These are phyloP conservation scores for Scolopax bukidnonensis DNA, from an alignment of 2,797 vertebrate species.

Conservation along the genomic window DNA sequence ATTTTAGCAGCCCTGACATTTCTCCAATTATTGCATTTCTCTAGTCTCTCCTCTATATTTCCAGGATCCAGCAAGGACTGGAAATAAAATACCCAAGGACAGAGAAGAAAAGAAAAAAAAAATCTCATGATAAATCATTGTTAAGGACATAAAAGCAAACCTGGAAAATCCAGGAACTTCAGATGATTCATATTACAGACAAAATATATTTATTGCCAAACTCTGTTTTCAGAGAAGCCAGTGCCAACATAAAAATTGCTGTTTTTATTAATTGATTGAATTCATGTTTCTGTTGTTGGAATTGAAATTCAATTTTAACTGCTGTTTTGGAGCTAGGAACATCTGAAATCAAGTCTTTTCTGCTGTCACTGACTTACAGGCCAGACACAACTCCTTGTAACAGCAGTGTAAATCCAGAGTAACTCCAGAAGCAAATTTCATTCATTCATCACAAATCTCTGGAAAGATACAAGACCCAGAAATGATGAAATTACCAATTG, in stretches of 20 bases:
- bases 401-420: neutral
- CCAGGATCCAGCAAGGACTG: neutral
- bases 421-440: neutral
- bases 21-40: neutral
- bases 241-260: neutral
- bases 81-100: neutral
- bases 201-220: neutral
- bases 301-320: neutral
- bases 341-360: neutral
- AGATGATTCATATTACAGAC: neutral
- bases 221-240: neutral
- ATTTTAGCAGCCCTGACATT: slow-evolving; percentile 1
- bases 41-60: neutral
- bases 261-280: neutral
- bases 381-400: neutral
- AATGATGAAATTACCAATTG: neutral
- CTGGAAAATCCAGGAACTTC: neutral
- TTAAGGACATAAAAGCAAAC: neutral
- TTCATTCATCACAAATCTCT: neutral
- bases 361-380: neutral
- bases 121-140: neutral
- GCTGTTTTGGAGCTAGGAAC: neutral
- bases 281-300: neutral
- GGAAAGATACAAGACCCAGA: neutral
- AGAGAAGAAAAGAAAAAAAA: neutral